Evolutionary conservation across 2,113 vertebrate species (phyloP), one percentile per base, ranked within the genome.

Genomic region (Odontophorus gujanensis): DNA sequence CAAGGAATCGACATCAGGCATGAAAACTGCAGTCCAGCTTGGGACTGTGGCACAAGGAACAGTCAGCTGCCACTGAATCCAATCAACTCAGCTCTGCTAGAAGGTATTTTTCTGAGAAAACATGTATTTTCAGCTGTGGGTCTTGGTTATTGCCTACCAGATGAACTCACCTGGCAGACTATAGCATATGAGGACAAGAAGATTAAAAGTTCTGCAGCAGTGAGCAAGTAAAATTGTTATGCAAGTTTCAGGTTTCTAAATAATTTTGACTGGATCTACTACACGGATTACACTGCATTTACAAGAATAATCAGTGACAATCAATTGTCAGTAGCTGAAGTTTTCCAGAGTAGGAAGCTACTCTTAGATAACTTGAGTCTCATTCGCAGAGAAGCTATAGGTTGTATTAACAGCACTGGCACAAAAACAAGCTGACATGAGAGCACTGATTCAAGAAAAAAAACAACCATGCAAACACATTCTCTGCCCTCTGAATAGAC

Each of bases 31-130:
- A 85, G 74, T 26, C 34, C 40, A 61, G 40, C 40, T 81, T 7
- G 1, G 40, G 38, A 51, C 34, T 13, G 19, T n/a, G 20, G 32
- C n/a, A 78, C 17, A 21, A 47, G 0, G 1, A 25, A 43, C 42
- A 36, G 30, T 30, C 30, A 40, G 7, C n/a, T 71, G 75, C 28
- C n/a, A 61, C 12, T 1, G 0, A 34, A 3, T 65, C 7, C 21
- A 30, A 40, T 28, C 0, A 0, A 62, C 32, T 47, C 38, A 22
- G 36, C 19, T 32, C 38, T 40, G 17, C 78, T 76, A 66, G 32
- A 68, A 91, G 36, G 51, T 48, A 26, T 24, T 36, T 81, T 81
- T 75, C 38, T 12, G 17, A 65, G 28, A 87, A 93, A 85, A 53
- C 4, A 79, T 32, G 8, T 21, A 4, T 88, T 90, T 69, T 12